A percentile compares a stretch with the other conserved stretches of the same genome.
Evolutionary conservation across 2,113 vertebrate species (phyloP).

Genomic region (Larimichthys polyactis): DNA sequence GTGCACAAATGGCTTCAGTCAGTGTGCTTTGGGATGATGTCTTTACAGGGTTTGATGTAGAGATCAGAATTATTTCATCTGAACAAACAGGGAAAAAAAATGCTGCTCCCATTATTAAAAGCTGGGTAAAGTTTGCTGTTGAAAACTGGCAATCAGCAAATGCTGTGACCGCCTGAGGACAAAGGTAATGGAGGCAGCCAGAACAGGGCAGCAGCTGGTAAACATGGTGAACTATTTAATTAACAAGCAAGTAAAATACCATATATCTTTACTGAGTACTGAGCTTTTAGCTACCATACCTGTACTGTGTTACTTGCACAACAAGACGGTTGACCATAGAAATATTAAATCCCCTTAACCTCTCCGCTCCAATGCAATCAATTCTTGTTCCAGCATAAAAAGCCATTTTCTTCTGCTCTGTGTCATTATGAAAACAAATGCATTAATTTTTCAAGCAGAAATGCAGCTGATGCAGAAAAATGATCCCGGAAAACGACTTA

Average conservation of each 20-base stretch:
- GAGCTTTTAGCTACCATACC: constrained; percentile 39
- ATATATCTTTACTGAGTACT: constrained; percentile 11
- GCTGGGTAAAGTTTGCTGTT: constrained; percentile 8
- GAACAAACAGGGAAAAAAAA: background rate
- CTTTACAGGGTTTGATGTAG: constrained; percentile 33
- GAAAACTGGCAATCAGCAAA: constrained; percentile 14
- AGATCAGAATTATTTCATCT: constrained; percentile 2
- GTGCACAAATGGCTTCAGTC: constrained; percentile 43
- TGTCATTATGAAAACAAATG: constrained; percentile 77
- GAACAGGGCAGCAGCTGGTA: background rate
- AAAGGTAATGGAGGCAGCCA: constrained; percentile 13
- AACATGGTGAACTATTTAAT: constrained; percentile 31
- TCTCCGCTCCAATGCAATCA: constrained; percentile 54
- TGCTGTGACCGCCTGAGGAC: constrained; percentile 2
- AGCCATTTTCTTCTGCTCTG: constrained; percentile 69
- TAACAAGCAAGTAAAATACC: constrained; percentile 30
- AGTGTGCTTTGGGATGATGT: constrained; percentile 21
- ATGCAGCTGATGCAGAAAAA: constrained; percentile 70
- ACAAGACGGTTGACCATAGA: constrained; percentile 34
- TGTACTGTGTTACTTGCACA: constrained; percentile 29
- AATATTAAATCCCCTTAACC: constrained; percentile 4
- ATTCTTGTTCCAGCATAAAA: constrained; percentile 70
- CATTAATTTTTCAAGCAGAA: constrained; percentile 66
- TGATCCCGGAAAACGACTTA: constrained; percentile 62
- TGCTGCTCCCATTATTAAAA: background rate